Evolutionary conservation across 2,797 vertebrate species (phyloP), one percentile per base, ranked within the genome.

Genomic region (Molossus molossus): DNA sequence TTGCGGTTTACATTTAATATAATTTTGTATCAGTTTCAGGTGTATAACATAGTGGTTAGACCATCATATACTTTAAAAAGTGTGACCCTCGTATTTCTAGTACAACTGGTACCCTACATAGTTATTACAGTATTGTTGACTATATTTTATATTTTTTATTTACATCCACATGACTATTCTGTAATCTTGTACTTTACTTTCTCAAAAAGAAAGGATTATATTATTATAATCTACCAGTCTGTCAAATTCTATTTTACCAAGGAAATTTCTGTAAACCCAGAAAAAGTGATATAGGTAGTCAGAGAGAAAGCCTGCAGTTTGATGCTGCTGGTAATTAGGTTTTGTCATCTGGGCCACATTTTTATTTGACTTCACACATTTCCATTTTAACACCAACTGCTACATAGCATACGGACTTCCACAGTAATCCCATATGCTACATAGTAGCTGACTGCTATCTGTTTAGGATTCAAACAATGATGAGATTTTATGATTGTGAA

Each of bases 351-450:
- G 1, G 90, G 76, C 91, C 81, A 69, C 64, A 48, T 96, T 98
- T 89, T 97, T 97, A 97, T 97, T 97, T 98, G 96, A 97, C 95
- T 98, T 98, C 88, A 79, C 81, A 97, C 86, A 97, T 98, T 98
- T 97, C 97, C 60, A 79, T 97, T 97, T 97, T 96, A 98, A 97
- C 75, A 96, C 91, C 97, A 97, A 98, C 97, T 97, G 97, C 97
- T 98, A 77, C 57, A 98, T 98, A 98, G 70, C 97, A 98, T 98
- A 97, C 98, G 97, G 95, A 97, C 87, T 97, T 92, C 87, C 91
- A 81, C 17, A 97, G 89, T 91, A 98, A 97, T 81, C 85, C 95
- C 97, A 97, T 98, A 97, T 98, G 96, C 81, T 4, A 1, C 90
- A 95, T 93, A 94, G 97, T 94, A 96, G 50, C 64, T 98, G 92